A percentile compares a stretch with the other conserved stretches of the same genome.
Conservation (phyloP, 2,113 vertebrate species). For the Rhagologus leucostigma region DNA sequence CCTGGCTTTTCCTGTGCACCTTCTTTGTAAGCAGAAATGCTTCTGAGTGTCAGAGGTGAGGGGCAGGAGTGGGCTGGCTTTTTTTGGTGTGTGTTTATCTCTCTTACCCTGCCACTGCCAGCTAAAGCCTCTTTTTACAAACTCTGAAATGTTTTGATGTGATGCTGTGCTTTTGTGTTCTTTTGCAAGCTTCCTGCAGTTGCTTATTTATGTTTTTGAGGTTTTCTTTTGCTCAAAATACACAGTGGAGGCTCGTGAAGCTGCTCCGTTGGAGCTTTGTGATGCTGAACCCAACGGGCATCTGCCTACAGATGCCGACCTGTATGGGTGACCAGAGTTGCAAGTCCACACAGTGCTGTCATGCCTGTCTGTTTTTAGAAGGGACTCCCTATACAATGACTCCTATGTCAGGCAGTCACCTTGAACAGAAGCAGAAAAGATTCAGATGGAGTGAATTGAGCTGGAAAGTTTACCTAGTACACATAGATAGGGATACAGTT, state of each 20-base stretch:
- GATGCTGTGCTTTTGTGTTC: neutral
- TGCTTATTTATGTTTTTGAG: neutral
- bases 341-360: neutral
- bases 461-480: neutral
- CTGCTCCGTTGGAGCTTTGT: neutral
- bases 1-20: neutral
- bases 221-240: neutral
- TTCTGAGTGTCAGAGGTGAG: neutral
- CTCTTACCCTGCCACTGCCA: neutral
- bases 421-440: neutral
- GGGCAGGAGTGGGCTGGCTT: neutral
- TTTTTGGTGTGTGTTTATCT: neutral
- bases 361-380: neutral
- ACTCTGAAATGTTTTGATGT: neutral
- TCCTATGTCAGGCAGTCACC: neutral
- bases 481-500: neutral
- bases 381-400: neutral
- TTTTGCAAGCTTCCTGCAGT: neutral
- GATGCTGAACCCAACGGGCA: neutral
- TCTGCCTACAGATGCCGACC: neutral
- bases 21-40: neutral
- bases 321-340: neutral
- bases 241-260: rapidly evolving
- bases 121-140: neutral
- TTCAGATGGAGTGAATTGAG: neutral